Evolutionary conservation across 2,888 invertebrate species (phyloP).

Genomic region (Brachypalpus laphriformis): DNA sequence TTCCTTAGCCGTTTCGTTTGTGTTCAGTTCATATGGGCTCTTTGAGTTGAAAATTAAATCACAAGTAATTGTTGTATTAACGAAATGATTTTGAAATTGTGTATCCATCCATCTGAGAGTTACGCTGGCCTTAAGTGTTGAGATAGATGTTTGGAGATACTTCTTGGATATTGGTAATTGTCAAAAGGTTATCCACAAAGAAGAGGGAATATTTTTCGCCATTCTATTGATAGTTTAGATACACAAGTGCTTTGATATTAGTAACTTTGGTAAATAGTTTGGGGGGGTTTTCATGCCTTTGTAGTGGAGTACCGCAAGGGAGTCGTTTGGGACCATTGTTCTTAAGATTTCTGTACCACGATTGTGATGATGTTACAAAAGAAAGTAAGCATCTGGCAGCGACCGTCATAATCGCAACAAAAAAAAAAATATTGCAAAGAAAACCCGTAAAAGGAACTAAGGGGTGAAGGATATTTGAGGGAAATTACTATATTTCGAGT

Average conservation of each 20-base stretch:
- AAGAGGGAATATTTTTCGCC: slow-evolving; percentile 12
- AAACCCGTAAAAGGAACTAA: not conserved
- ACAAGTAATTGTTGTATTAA: slow-evolving; percentile 58
- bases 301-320: slow-evolving; percentile 23
- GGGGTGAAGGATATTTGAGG: slow-evolving; percentile 29
- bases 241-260: slow-evolving; percentile 5
- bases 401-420: not conserved
- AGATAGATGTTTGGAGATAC: slow-evolving; percentile 4
- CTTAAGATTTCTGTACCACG: not conserved
- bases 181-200: slow-evolving; percentile 46
- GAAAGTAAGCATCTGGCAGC: slow-evolving; percentile 19
- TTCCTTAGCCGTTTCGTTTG: slow-evolving; percentile 27
- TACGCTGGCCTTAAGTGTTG: slow-evolving; percentile 1
- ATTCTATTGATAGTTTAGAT: not conserved
- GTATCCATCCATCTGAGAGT: not conserved
- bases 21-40: slow-evolving; percentile 29
- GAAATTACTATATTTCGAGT: not conserved
- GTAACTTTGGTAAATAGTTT: not conserved
- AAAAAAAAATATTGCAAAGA: not conserved
- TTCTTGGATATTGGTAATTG: slow-evolving; percentile 45
- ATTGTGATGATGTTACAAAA: not conserved
- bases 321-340: slow-evolving; percentile 31
- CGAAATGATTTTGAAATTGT: slow-evolving; percentile 60
- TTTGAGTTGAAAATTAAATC: slow-evolving; percentile 55
- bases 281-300: not conserved